These are phyloP conservation scores for Agrotis ipsilon DNA, from an alignment of 2,888 invertebrate species.

Conservation along the genomic window DNA sequence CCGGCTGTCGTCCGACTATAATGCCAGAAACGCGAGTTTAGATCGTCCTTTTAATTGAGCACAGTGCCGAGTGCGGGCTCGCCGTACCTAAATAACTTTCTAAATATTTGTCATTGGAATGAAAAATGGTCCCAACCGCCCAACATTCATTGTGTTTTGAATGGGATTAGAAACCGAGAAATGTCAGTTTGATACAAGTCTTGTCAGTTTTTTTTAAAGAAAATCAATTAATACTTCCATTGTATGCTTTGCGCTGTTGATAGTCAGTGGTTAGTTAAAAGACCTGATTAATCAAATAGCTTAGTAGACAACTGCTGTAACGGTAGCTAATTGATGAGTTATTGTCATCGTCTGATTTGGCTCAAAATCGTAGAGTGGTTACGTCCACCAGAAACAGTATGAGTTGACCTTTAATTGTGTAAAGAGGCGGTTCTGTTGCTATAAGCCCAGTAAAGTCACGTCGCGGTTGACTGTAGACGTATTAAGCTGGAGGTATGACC, in stretches of 20 bases:
- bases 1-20: conserved; percentile 81
- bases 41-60: conserved; percentile 85
- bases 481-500: conserved; percentile 81
- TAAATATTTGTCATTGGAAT: conserved; percentile 90
- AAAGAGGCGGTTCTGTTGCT: conserved; percentile 72
- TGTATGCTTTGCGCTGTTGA: conserved; percentile 73
- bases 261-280: conserved; percentile 50
- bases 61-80: conserved; percentile 79
- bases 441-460: conserved; percentile 78
- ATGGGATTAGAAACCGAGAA: conserved; percentile 89
- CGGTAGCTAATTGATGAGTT: not conserved
- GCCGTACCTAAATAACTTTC: conserved; percentile 85
- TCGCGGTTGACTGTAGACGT: conserved; percentile 77
- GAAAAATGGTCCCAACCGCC: conserved; percentile 86
- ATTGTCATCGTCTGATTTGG: not conserved
- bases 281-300: too few relatives aligned
- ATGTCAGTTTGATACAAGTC: conserved; percentile 79
- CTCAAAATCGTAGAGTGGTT: conserved; percentile 7
- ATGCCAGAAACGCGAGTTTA: conserved; percentile 77
- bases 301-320: too few relatives aligned
- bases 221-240: conserved; percentile 81
- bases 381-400: conserved; percentile 47
- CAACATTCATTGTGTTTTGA: conserved; percentile 82
- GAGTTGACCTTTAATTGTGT: conserved; percentile 77
- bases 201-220: conserved; percentile 76